These are phyloP conservation scores for Aplocera efformata DNA, from an alignment of 2,888 invertebrate species.

Conservation along the genomic window DNA sequence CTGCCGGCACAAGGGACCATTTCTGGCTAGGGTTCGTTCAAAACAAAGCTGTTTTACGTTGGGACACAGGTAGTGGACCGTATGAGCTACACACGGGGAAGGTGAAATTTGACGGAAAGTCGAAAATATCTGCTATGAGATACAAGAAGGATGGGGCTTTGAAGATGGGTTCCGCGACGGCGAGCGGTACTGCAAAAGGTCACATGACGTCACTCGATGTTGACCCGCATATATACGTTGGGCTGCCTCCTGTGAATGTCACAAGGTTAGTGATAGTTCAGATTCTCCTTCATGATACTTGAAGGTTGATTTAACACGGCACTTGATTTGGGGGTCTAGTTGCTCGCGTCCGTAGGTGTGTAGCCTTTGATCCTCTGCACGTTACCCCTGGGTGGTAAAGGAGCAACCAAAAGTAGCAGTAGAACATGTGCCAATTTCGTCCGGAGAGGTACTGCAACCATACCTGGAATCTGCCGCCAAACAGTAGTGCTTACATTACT, in stretches of 20 bases:
- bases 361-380: no score
- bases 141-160: constrained; percentile 70
- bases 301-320: no score
- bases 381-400: no score
- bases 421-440: no score
- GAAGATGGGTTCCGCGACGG: constrained; percentile 54
- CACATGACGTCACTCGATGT: constrained; percentile 68
- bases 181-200: constrained; percentile 60
- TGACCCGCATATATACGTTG: constrained; percentile 65
- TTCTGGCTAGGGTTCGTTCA: constrained; percentile 69
- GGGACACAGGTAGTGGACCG: constrained; percentile 69
- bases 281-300: no score
- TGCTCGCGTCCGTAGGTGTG: no score
- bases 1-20: constrained; percentile 67
- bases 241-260: constrained; percentile 64
- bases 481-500: no score
- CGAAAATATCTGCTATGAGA: constrained; percentile 62
- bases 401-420: no score
- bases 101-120: constrained; percentile 56
- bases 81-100: constrained; percentile 59
- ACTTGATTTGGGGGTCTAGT: no score
- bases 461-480: no score
- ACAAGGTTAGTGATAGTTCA: constrained; percentile 52
- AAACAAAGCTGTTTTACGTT: constrained; percentile 58
- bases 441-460: no score